Evolutionary conservation across 2,797 vertebrate species (phyloP), one percentile per base, ranked within the genome.

Genomic region (Epinephelus malabaricus): DNA sequence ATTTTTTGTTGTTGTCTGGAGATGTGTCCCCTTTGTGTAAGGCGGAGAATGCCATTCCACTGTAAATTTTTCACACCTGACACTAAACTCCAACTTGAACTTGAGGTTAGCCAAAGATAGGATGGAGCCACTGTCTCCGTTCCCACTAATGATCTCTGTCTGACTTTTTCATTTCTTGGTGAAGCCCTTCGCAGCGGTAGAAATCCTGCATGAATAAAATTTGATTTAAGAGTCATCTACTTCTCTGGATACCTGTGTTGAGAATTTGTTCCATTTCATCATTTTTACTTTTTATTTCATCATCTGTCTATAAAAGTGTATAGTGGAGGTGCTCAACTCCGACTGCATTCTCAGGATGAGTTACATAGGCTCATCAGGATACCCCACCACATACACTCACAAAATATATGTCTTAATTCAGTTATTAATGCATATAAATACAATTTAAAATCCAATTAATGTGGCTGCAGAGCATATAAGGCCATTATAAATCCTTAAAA

Each of bases 211-310:
- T 64, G 71, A 80, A 69, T 78, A 46, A 53, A 62, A 73, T 66
- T 19, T 23, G 6, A 74, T 64, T 47, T 58, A 70, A 71, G 13
- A 67, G 54, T 61, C 34, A 56, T 82, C 53, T 50, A 21, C 64
- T 79, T 74, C 49, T 82, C 70, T 73, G 72, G 61, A 72, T 79
- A 66, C 74, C 60, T 79, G 17, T 64, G 54, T 47, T 66, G 65
- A 71, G 69, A 82, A 61, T 71, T 68, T 69, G 38, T 80, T 79
- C 64, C 18, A 80, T 87, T 87, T 82, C 74, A 73, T 69, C 38
- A 60, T 30, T 75, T 85, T 89, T 81, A 56, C 69, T 59, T 79
- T 73, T 70, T 43, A 66, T 86, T 89, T 85, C 84, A 86, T 91
- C 87, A 88, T 56, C 73, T 78, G 51, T 30, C 19, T 69, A 74